Conservation (phyloP, 1,140 invertebrate species). For the Acromyrmex heyeri region DNA sequence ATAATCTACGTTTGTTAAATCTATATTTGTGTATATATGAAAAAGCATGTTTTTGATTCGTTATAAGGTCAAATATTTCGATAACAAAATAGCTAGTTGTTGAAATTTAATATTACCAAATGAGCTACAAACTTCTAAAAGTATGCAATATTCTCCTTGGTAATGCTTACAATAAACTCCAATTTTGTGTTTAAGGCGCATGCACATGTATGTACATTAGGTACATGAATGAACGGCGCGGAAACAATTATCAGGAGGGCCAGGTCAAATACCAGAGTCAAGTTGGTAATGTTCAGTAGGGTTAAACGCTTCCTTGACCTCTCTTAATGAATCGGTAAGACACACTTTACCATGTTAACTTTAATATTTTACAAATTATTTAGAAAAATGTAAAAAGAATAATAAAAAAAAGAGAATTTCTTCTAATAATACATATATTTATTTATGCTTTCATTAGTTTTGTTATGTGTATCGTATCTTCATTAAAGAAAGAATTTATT, state of each 20-base stretch:
- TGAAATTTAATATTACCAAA: conserved; percentile 78
- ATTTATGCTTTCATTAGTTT: background rate
- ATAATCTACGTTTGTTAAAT: background rate
- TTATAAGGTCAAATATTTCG: background rate
- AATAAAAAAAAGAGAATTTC: background rate
- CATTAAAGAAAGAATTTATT: background rate
- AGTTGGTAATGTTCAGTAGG: conserved; percentile 81
- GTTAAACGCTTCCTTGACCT: conserved; percentile 83
- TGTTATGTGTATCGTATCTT: background rate
- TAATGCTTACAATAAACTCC: conserved; percentile 24
- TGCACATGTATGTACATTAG: background rate
- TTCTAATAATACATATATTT: background rate
- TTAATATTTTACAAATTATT: conserved; percentile 37
- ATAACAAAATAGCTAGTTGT: conserved; percentile 78
- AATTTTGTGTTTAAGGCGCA: conserved; percentile 55
- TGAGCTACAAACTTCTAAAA: conserved; percentile 18
- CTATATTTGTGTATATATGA: no score
- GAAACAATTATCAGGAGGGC: conserved; percentile 56
- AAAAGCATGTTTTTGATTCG: background rate
- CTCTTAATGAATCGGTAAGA: conserved; percentile 70
- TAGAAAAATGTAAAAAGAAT: background rate
- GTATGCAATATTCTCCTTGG: conserved; percentile 7
- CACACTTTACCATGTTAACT: conserved; percentile 64
- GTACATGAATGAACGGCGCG: conserved; percentile 9
- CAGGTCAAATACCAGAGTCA: conserved; percentile 82